Evolutionary conservation across 2,888 invertebrate species (phyloP), one percentile per base, ranked within the genome.

Genomic region (Hirtodrosophila confusa): DNA sequence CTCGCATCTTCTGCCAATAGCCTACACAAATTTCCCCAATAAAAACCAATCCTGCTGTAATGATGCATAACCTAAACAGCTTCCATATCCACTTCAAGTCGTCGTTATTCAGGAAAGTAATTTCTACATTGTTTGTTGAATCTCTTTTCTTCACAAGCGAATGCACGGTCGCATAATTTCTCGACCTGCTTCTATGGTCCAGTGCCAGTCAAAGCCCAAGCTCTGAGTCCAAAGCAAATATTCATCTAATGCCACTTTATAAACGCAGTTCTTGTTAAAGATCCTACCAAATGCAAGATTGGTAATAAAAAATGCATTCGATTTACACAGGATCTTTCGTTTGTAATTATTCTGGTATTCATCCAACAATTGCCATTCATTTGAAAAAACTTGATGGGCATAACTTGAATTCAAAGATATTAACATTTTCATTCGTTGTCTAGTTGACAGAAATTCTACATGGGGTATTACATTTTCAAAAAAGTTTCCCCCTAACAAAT

Each of bases 1-100:
- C 11, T 1, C 2, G 9, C 4, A 9, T 45, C 8, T 33, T 41
- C 4, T 24, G n/a, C 36, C 50, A 54, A n/a, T 31, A 7, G 6
- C 4, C 29, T 0, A 33, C 0, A 11, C 27, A 11, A 27, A 55
- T 23, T 44, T 67, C 63, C 2, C 12, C 10, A 29, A 37, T 10
- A 12, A 66, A 69, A 10, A 65, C 45, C 0, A 64, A 9, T 0
- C 27, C 24, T 0, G 65, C 31, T 10, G 55, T 1, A 1, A 3
- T 1, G 12, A 56, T 60, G 5, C 23, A 27, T 0, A 39, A 0
- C 9, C 27, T 36, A 0, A 69, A 10, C 9, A 64, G 10, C 10
- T 41, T 36, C 51, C 58, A 70, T 4, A 69, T 0, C 60, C 64
- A 64, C 0, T 7, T 12, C 0, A 70, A 37, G 27, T 70, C 51